Base-by-base conservation (phyloP, 2,797 vertebrate species). In the Heliangelus exortis region DNA sequence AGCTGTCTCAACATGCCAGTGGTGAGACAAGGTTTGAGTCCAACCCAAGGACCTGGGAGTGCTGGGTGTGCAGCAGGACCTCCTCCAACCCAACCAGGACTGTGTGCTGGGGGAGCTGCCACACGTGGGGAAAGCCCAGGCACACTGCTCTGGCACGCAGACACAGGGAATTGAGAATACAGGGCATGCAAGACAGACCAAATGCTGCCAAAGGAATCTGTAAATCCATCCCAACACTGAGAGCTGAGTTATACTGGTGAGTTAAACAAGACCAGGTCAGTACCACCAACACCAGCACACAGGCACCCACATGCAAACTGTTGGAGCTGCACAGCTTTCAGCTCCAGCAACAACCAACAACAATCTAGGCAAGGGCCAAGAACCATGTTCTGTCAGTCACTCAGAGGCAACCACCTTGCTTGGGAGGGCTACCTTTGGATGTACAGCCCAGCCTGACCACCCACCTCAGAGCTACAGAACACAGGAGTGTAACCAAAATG, bases 101-200 rank as follows among this genome's bases (percentile, higher is more conserved):
- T 21, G 45, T 22, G 23, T 28, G 7, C n/a, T 2, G 3, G 62
- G 25, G 4, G 4, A 23, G 48, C 10, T 0, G 1, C 53, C 21
- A 50, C 17, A 20, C 19, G 11, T 2, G 1, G 22, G 53, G 36
- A 33, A 19, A 53, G 47, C 54, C 39, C n/a, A 59, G 28, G n/a
- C 67, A 51, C 1, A 0, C n/a, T 58, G 31, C 31, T 63, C 28
- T 41, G 26, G 36, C 0, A 0, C 18, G 58, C 0, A 2, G 45
- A 61, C 5, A 3, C 26, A 48, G 23, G 22, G 25, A 50, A 6
- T 6, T 15, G 18, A 62, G 31, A 62, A 54, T 12, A 85, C 29
- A 50, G 51, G 1, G 9, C 13, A 48, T 2, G 20, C 33, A 62
- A 72, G 51, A 51, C 29, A 47, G 16, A 18, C 22, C 15, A 72